These are phyloP conservation scores for Girardia tigrina DNA, from an alignment of 2,888 invertebrate genomes.

Conservation along the genomic window DNA sequence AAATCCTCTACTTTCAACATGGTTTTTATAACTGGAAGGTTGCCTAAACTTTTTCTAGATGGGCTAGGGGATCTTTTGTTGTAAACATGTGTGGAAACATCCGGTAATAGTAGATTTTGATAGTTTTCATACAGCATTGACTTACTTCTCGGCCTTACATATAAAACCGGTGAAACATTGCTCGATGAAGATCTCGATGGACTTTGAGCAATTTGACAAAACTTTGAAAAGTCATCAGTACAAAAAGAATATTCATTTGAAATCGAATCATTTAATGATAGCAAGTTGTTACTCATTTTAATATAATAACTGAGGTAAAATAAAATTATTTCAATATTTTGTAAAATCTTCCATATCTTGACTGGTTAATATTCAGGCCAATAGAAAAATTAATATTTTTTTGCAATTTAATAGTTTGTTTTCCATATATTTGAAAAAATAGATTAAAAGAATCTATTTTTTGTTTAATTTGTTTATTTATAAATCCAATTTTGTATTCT, in stretches of 20 bases:
- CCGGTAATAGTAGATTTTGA: constrained; percentile 8
- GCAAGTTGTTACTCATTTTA: neutral
- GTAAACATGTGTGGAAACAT: neutral
- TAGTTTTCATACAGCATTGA: constrained; percentile 12
- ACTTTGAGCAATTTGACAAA: constrained; percentile 23
- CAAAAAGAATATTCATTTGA: neutral
- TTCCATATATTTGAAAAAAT: no score
- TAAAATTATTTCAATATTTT: no score
- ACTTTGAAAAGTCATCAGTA: neutral
- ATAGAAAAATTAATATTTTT: no score
- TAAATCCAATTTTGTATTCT: no score
- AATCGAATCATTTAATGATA: neutral
- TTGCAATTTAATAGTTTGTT: no score
- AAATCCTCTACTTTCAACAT: neutral
- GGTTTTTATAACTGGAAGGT: neutral
- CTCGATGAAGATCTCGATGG: neutral
- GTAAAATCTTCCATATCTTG: no score
- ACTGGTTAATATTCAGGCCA: no score
- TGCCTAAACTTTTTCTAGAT: neutral
- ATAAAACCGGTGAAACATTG: constrained; percentile 15
- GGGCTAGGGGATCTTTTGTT: neutral
- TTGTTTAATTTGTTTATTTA: no score
- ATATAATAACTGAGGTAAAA: no score
- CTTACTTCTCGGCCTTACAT: neutral
- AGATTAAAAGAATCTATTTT: no score